These are phyloP conservation scores for Gymnocypris eckloni DNA, from an alignment of 2,797 vertebrate genomes.

Conservation along the genomic window DNA sequence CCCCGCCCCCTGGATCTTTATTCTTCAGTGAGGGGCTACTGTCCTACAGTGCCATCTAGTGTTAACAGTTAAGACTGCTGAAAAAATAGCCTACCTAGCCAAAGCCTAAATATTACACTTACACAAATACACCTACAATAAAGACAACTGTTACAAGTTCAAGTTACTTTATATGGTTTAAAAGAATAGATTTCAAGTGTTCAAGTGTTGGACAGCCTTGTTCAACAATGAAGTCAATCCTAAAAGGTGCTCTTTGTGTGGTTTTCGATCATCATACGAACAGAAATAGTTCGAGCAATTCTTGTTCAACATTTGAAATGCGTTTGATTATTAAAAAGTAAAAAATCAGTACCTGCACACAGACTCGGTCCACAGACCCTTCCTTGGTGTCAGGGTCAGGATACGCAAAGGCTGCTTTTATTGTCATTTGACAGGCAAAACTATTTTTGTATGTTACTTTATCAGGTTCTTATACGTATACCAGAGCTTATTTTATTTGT, in stretches of 20 bases:
- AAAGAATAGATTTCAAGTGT: not conserved
- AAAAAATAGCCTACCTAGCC: not conserved
- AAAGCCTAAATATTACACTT: not conserved
- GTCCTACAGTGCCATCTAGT: conserved; percentile 35
- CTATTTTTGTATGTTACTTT: not conserved
- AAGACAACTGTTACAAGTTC: not conserved
- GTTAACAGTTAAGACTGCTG: not conserved
- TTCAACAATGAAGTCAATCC: not conserved
- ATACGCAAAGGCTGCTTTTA: not conserved
- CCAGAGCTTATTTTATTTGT: not conserved
- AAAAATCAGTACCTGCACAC: not conserved
- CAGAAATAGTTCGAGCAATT: not conserved
- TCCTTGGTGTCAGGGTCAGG: too few relatives aligned
- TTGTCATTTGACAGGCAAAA: not conserved
- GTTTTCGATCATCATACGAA: not conserved
- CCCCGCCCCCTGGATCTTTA: too few relatives aligned
- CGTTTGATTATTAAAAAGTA: not conserved
- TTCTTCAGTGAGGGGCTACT: too few relatives aligned
- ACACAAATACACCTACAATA: not conserved
- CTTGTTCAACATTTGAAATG: not conserved
- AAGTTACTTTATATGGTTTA: not conserved
- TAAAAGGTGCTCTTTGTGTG: not conserved
- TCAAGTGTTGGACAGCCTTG: not conserved
- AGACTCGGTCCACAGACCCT: not conserved
- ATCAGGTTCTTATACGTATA: not conserved